Evolutionary conservation across 1,140 invertebrate species (phyloP), one percentile per base, ranked within the genome.

Genomic region (Panulirus ornatus): DNA sequence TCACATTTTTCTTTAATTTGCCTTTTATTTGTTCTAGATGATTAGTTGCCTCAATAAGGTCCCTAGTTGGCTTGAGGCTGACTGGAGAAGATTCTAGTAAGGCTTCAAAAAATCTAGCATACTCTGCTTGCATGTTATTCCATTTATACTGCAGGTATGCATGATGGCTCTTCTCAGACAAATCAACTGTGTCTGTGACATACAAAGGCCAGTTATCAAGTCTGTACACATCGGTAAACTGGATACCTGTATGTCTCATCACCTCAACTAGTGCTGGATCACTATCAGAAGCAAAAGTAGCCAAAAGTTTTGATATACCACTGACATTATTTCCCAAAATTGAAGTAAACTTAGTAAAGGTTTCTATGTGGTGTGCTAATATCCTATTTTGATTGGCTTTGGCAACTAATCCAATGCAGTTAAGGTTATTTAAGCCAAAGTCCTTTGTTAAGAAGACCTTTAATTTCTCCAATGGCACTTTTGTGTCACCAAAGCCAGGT

Each of bases 341-440:
- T 30, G 78, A 82, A 40, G 36, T 89, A 5, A 89, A 71, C 27
- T 89, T 81, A 36, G 34, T 42, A 36, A 89, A 44, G 0, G 84
- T 38, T 34, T 73, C 38, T 27, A 54, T 75, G 34, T 89, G 88
- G 14, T 58, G 76, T 11, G 5, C 14, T 27, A 63, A 89, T 58
- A 71, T 70, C 42, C 88, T 84, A 34, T 89, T 89, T 76, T 58
- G 42, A 75, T 75, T 83, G 8, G 66, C 79, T 51, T 84, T 89
- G 11, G 88, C 88, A 47, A 84, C 88, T 58, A 89, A 73, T 1
- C 79, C 88, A 58, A 89, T 66, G 44, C 88, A 89, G n/a, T 75
- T 19, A 42, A 89, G 51, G 22, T 89, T 47, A 84, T 89, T 81
- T 38, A 89, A 44, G 2, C 79, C 70, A 84, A 63, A 89, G 14